These are phyloP conservation scores for Melanaphis sacchari DNA, from an alignment of 1,140 invertebrate genomes.

Conservation along the genomic window DNA sequence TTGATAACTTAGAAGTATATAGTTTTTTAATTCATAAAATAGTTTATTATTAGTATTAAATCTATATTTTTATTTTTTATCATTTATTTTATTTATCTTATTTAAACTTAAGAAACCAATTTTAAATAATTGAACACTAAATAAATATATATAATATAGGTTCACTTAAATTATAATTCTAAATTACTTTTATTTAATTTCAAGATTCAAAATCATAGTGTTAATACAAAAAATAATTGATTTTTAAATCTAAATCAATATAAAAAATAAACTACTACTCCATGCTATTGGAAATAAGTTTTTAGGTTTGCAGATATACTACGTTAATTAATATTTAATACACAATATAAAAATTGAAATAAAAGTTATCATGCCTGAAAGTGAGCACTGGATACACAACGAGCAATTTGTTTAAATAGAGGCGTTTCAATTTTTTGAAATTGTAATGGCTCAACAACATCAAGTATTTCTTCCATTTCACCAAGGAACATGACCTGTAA, in stretches of 20 bases:
- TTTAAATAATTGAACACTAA: too few relatives aligned
- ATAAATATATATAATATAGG: too few relatives aligned
- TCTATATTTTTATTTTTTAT: too few relatives aligned
- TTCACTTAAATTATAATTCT: not conserved
- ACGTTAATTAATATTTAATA: not conserved
- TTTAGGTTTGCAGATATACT: not conserved
- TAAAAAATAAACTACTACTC: not conserved
- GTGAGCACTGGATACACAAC: slow-evolving; percentile 98
- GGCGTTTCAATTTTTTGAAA: slow-evolving; percentile 98
- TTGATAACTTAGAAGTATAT: not conserved
- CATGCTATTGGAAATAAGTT: not conserved
- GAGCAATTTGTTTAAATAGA: slow-evolving; percentile 95
- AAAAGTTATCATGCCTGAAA: slow-evolving; percentile 76
- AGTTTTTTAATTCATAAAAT: too few relatives aligned
- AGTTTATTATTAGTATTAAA: too few relatives aligned
- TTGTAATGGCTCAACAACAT: slow-evolving; percentile 97
- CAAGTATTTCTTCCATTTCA: slow-evolving; percentile 96
- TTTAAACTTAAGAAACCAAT: too few relatives aligned
- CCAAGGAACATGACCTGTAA: slow-evolving; percentile 93
- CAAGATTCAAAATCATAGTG: not conserved
- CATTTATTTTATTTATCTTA: too few relatives aligned
- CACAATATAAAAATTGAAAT: not conserved
- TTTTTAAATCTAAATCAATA: not conserved
- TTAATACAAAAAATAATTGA: not conserved
- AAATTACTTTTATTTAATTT: not conserved